Percentiles rank a stretch among this genome's conserved stretches.
These are phyloP conservation scores for Pagetopsis macropterus DNA, from an alignment of 2,797 vertebrate species.

Conservation along the genomic window DNA sequence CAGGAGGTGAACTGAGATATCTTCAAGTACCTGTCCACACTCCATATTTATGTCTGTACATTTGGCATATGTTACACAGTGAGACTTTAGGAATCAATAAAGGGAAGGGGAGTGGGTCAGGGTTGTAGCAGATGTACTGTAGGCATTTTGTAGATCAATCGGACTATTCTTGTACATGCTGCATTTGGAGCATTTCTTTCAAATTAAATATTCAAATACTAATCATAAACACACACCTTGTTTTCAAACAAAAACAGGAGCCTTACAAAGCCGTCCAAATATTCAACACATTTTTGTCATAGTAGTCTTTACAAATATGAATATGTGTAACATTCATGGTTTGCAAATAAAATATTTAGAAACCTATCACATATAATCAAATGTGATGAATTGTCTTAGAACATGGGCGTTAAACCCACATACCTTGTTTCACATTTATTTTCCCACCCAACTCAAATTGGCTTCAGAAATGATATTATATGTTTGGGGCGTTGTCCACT, in stretches of 20 bases:
- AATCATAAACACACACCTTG: background rate
- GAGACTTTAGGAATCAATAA: background rate
- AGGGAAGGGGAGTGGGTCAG: background rate
- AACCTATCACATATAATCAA: conserved; percentile 18
- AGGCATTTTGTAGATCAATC: background rate
- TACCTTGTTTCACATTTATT: conserved; percentile 23
- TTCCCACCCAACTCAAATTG: background rate
- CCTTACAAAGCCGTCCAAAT: background rate
- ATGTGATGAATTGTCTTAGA: conserved; percentile 24
- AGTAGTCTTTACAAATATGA: background rate
- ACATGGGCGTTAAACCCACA: background rate
- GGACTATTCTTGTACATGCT: background rate
- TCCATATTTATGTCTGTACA: too few relatives aligned
- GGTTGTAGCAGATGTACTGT: background rate
- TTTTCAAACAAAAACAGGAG: background rate
- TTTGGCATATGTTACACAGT: too few relatives aligned
- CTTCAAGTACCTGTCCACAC: too few relatives aligned
- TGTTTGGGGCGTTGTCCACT: conserved; percentile 16
- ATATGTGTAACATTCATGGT: conserved; percentile 1
- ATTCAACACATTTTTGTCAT: background rate
- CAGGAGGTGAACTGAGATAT: too few relatives aligned
- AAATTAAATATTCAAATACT: background rate
- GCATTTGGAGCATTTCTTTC: background rate
- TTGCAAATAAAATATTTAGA: conserved; percentile 19
- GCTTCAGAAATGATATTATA: conserved; percentile 21